phyloP scores from a whole-genome alignment of 92 coral and sea anemone species.

The Actinernus sp. region DNA sequence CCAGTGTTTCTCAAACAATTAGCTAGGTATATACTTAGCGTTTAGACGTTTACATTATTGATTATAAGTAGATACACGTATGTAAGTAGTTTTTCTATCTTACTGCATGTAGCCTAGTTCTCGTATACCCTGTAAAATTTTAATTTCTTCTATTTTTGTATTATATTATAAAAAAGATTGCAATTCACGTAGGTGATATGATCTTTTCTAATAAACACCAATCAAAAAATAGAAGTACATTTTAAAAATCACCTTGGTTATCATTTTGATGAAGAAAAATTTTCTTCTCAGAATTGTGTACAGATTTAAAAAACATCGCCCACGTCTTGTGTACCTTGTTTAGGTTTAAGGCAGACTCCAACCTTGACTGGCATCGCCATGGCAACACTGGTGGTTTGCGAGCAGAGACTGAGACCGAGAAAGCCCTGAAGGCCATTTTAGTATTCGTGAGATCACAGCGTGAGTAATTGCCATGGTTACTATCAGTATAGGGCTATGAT shows the following conservation, averaged over 20 bases:
- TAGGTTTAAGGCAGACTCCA: conserved; percentile 32
- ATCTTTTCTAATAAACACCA: too few relatives aligned
- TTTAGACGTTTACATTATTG: too few relatives aligned
- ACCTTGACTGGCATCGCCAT: conserved; percentile 76
- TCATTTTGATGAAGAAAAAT: background rate
- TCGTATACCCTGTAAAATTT: too few relatives aligned
- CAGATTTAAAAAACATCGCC: background rate
- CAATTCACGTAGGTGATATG: too few relatives aligned
- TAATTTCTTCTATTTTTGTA: too few relatives aligned
- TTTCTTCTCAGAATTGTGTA: background rate
- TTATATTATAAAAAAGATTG: too few relatives aligned
- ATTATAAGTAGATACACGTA: too few relatives aligned
- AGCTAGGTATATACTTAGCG: too few relatives aligned
- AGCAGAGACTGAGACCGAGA: conserved; percentile 91
- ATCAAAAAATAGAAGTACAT: background rate
- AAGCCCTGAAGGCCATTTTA: conserved; percentile 73
- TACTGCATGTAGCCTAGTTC: too few relatives aligned
- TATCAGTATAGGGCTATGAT: too few relatives aligned
- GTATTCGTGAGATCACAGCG: conserved; percentile 71
- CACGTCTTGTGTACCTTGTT: background rate
- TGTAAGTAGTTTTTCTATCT: too few relatives aligned
- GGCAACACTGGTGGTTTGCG: conserved; percentile 95
- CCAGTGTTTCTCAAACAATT: too few relatives aligned
- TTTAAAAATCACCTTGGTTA: background rate
- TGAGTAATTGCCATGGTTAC: conserved; percentile 41